phyloP scores from a whole-genome alignment of 2,113 vertebrate genomes.

The Charadrius vociferus region DNA sequence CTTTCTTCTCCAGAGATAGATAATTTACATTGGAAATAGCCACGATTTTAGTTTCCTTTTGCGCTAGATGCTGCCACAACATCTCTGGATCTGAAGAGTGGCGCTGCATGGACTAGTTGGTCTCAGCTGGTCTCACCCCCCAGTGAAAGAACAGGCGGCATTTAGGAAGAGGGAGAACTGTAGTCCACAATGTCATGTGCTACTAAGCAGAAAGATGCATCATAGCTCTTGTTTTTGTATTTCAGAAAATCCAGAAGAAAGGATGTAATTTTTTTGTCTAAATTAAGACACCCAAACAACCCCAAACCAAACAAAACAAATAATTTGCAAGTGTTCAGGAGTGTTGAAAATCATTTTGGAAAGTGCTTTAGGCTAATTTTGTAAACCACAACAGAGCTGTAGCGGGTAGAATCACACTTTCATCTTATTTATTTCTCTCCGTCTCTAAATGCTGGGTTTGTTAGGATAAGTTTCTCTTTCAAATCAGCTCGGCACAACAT shows the following conservation, averaged over 20 bases:
- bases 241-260: constrained; percentile 3
- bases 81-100: neutral
- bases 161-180: neutral
- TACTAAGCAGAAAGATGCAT: neutral
- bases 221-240: neutral
- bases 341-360: constrained; percentile 14
- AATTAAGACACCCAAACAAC: neutral
- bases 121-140: neutral
- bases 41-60: neutral
- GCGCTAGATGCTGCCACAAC: neutral
- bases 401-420: neutral
- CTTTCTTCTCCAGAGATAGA: neutral
- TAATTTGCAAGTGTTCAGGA: constrained; percentile 15
- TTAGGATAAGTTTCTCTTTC: neutral
- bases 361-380: constrained; percentile 33
- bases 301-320: constrained; percentile 7
- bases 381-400: constrained; percentile 25
- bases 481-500: neutral
- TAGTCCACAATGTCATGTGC: neutral
- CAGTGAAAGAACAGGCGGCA: neutral
- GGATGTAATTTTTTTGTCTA: neutral
- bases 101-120: no score
- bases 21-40: neutral
- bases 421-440: constrained; percentile 14
- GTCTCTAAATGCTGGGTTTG: constrained; percentile 4